phyloP scores from a whole-genome alignment of 2,113 vertebrate genomes.

The Calonectris borealis region DNA sequence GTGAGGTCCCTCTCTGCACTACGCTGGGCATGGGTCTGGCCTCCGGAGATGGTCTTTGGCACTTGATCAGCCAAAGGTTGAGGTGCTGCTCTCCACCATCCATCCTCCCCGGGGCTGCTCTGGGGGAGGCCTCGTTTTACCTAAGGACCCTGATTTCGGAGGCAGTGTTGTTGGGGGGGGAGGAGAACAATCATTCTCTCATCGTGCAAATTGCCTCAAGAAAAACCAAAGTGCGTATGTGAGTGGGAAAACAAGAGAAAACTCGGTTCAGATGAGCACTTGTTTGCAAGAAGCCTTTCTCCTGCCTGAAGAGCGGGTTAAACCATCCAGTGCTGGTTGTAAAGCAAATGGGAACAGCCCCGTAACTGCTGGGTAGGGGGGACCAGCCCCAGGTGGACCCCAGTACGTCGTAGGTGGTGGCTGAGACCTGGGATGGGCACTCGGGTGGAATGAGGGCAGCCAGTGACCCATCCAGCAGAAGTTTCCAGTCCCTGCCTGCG shows the following conservation, averaged over 20 bases:
- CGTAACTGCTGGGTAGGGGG: neutral
- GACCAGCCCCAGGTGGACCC: neutral
- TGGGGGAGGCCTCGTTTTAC: neutral
- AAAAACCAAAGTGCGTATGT: neutral
- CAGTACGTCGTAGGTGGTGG: rapidly evolving
- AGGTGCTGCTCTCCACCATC: neutral
- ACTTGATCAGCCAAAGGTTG: neutral
- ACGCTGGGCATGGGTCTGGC: neutral
- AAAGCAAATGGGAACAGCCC: neutral
- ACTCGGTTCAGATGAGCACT: neutral
- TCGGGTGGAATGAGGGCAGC: neutral
- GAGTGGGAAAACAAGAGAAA: neutral
- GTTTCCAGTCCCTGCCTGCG: neutral
- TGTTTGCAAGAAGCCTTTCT: neutral
- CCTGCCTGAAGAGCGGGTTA: neutral
- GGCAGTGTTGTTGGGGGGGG: neutral
- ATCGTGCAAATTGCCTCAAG: neutral
- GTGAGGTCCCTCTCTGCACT: neutral
- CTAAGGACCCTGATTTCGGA: neutral
- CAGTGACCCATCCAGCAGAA: neutral
- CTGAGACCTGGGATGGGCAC: neutral
- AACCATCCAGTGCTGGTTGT: neutral
- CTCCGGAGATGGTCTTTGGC: neutral
- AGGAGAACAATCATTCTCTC: neutral
- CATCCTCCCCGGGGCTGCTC: neutral